Percentiles rank a stretch among this genome's conserved stretches.
phyloP scores from a whole-genome alignment of 2,113 vertebrate genomes.

The Garra rufa region DNA sequence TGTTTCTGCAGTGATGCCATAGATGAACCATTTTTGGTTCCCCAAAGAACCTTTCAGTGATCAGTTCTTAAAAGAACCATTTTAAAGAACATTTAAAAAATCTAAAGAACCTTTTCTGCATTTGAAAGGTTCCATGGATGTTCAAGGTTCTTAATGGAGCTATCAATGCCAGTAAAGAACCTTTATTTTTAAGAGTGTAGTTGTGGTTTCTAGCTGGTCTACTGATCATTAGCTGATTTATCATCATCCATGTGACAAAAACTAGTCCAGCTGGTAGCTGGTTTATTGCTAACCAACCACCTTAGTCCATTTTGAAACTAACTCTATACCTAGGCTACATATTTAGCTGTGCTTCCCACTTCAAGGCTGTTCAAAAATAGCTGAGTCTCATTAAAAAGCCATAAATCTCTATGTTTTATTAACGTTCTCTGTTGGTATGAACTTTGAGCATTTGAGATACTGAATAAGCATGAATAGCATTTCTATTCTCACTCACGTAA shows the following conservation, averaged over 20 bases:
- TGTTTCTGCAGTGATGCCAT: too few relatives aligned
- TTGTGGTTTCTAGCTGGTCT: neutral
- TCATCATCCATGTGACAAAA: neutral
- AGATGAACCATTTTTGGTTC: too few relatives aligned
- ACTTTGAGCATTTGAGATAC: neutral
- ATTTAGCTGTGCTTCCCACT: neutral
- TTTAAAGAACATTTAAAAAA: too few relatives aligned
- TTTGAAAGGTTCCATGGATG: too few relatives aligned
- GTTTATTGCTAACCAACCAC: neutral
- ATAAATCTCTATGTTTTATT: neutral
- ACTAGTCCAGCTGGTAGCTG: neutral
- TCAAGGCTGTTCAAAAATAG: neutral
- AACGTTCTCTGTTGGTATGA: neutral
- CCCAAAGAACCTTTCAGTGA: too few relatives aligned
- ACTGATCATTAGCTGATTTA: neutral
- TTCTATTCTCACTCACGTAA: neutral
- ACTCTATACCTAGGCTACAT: neutral
- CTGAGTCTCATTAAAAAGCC: neutral
- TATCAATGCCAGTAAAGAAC: too few relatives aligned
- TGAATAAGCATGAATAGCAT: neutral
- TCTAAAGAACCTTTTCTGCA: too few relatives aligned
- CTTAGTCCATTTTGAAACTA: neutral
- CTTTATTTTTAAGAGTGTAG: too few relatives aligned
- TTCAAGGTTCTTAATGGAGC: too few relatives aligned
- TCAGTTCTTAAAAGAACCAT: too few relatives aligned